Base-by-base conservation (phyloP, 2,888 invertebrate species). In the Steinernema scapterisci region DNA sequence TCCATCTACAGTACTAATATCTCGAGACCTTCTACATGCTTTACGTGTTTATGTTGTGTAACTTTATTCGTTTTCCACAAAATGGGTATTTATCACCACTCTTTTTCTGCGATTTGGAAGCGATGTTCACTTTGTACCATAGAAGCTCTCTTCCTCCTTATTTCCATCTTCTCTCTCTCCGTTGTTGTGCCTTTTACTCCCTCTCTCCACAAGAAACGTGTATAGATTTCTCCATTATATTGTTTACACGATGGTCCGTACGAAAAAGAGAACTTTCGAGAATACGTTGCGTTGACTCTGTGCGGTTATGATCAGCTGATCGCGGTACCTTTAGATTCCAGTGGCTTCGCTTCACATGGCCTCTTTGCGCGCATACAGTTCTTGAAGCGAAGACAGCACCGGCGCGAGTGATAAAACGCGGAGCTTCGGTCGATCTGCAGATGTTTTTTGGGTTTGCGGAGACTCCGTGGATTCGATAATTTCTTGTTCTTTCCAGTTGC, bases 151-250 rank as follows among this genome's bases (percentile, higher is more conserved):
- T 9, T 38, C 38, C 38, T 38, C 63, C 16, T 27, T 31, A 54
- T 54, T 54, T 21, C n/a, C 25, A 27, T 25, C 52, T 21, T 52
- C 23, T 9, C 21, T n/a, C 23, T 52, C 23, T 63, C 19, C 63
- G 13, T 16, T 63, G 63, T 63, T 63, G 63, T 63, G 63, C 63
- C 63, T 63, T 63, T 63, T 16, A 27, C 16, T 3, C 19, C 48
- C 48, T 31, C 63, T 23, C 23, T 52, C 23, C 27, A 48, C 48
- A 13, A 63, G 31, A 63, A 63, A 63, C 63, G 63, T 63, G 63
- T 63, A 63, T 27, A 63, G 63, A 63, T 31, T 27, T 7, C 23
- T 11, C 21, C 21, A n/a, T 52, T 52, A 23, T 63, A 48, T 48
- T 48, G 48, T 48, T 48, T 16, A 48, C 19, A 48, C 19, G 13